Evolutionary conservation across 2,797 vertebrate genomes (phyloP).

Genomic region (Alauda arvensis): DNA sequence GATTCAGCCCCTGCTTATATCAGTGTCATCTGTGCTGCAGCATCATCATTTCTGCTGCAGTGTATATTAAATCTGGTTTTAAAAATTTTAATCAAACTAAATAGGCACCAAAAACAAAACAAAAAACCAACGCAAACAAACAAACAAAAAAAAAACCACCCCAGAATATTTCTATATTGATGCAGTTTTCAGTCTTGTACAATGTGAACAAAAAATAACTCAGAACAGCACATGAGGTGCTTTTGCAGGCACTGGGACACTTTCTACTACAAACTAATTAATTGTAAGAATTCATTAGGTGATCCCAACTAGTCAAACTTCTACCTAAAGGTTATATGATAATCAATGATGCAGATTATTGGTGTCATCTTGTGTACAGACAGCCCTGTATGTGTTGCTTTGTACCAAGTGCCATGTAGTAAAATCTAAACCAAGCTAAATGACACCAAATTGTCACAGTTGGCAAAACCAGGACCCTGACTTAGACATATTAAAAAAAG

Average conservation of each 20-base stretch:
- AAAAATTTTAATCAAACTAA: not conserved
- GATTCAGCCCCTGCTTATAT: not conserved
- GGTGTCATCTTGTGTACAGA: not conserved
- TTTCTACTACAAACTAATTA: not conserved
- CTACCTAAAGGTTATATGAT: not conserved
- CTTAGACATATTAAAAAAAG: fast-evolving
- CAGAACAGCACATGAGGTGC: not conserved
- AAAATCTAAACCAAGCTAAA: not conserved
- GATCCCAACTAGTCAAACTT: not conserved
- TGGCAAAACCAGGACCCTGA: not conserved
- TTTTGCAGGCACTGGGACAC: not conserved
- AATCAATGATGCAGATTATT: not conserved
- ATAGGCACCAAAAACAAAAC: not conserved
- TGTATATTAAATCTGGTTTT: not conserved
- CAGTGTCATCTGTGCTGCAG: not conserved
- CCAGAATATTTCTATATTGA: not conserved
- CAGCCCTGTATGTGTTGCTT: not conserved
- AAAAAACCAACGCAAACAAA: too few species aligned
- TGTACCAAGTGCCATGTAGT: not conserved
- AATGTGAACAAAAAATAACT: not conserved
- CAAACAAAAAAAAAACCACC: too few species aligned
- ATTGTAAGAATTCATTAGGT: not conserved
- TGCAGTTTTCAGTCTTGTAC: not conserved
- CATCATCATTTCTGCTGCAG: not conserved
- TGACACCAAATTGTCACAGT: not conserved